Percentiles rank a stretch among this genome's conserved stretches.
phyloP scores from a whole-genome alignment of 2,113 vertebrate genomes.

The Camarhynchus parvulus region DNA sequence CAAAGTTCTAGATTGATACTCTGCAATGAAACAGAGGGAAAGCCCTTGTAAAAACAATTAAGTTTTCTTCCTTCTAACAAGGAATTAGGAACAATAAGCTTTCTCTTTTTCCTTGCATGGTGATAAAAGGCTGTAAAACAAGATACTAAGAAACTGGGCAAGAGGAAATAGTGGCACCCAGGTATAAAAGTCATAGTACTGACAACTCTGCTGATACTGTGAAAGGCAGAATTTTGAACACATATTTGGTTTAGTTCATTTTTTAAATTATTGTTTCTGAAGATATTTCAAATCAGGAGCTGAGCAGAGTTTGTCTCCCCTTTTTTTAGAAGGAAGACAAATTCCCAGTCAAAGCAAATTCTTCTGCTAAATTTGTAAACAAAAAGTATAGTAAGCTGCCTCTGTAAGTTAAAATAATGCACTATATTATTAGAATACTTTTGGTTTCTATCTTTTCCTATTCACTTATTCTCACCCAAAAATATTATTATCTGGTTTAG shows the following conservation, averaged over 20 bases:
- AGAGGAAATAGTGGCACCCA: neutral
- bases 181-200: neutral
- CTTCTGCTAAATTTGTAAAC: neutral
- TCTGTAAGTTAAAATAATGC: neutral
- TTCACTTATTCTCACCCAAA: neutral
- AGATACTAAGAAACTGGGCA: neutral
- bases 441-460: neutral
- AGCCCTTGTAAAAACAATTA: neutral
- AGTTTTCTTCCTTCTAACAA: neutral
- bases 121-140: neutral
- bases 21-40: neutral
- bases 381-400: neutral
- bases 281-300: neutral
- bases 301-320: neutral
- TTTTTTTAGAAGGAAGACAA: neutral
- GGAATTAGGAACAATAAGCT: neutral
- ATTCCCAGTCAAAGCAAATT: neutral
- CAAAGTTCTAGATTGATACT: neutral
- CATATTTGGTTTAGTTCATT: neutral
- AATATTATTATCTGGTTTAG: neutral
- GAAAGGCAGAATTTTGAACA: neutral
- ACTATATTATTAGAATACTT: neutral
- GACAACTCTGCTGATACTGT: neutral
- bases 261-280: neutral
- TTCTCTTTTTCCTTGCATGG: neutral